Conservation (phyloP, 2,888 invertebrate species). For the Pollenia griseotomentosa region DNA sequence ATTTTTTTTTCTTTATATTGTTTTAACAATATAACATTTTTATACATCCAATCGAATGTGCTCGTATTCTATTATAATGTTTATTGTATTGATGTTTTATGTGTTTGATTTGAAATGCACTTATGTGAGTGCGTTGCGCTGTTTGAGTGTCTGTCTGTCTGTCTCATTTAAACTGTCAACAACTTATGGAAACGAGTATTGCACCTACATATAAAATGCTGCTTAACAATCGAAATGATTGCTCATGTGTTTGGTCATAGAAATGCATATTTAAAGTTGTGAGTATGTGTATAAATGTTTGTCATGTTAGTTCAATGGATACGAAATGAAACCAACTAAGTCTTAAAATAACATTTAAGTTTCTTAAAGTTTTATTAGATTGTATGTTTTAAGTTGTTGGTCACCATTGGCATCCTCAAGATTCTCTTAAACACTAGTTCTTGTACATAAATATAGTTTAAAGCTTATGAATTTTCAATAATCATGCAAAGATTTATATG, state of each 20-base stretch:
- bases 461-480: conserved; percentile 61
- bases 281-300: conserved; percentile 11
- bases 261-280: conserved; percentile 39
- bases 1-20: conserved; percentile 9
- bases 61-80: background rate
- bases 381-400: background rate
- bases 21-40: conserved; percentile 17
- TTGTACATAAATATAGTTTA: conserved; percentile 2
- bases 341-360: background rate
- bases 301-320: background rate
- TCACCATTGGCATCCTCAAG: background rate
- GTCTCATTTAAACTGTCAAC: conserved; percentile 68
- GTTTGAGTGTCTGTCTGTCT: conserved; percentile 55
- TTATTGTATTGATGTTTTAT: background rate
- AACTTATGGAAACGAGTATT: conserved; percentile 53
- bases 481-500: conserved; percentile 54
- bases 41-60: background rate
- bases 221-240: conserved; percentile 56
- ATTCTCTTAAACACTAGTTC: background rate
- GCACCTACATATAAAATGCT: conserved; percentile 62
- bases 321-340: conserved; percentile 24
- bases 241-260: conserved; percentile 67
- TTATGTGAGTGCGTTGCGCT: conserved; percentile 4
- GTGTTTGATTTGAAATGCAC: conserved; percentile 1
- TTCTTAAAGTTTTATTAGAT: background rate